These are phyloP conservation scores for Gadopsis bispinosus DNA, from an alignment of 2,797 vertebrate genomes.

Conservation along the genomic window DNA sequence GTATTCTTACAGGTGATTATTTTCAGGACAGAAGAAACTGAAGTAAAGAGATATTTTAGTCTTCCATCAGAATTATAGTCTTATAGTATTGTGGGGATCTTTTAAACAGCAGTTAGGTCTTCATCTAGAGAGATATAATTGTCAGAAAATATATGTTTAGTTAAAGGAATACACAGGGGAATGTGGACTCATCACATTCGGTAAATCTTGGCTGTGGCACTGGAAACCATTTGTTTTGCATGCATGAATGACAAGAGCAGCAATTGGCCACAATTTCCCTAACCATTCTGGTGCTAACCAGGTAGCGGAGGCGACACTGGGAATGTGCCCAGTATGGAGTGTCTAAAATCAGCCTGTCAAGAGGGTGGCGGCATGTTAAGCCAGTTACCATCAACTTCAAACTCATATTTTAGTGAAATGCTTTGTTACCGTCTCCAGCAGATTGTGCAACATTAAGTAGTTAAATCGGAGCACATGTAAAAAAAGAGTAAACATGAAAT, in stretches of 20 bases:
- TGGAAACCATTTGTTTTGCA: constrained; percentile 4
- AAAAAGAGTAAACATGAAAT: not conserved
- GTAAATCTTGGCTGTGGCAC: not conserved
- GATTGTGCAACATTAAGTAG: not conserved
- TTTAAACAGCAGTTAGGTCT: not conserved
- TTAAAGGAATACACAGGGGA: not conserved
- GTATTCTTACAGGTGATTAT: not conserved
- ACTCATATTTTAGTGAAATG: not conserved
- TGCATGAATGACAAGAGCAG: constrained; percentile 5
- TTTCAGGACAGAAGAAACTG: not conserved
- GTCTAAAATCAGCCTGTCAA: not conserved
- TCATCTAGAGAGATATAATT: not conserved
- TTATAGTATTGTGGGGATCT: not conserved
- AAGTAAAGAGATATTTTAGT: not conserved
- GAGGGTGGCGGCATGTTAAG: not conserved
- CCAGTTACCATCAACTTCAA: too few relatives aligned
- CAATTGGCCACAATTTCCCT: not conserved
- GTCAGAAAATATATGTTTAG: not conserved
- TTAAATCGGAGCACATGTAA: not conserved
- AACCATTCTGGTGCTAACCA: not conserved
- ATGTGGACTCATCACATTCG: not conserved
- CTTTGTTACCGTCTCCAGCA: not conserved
- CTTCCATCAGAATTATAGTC: not conserved
- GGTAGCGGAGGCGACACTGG: not conserved
- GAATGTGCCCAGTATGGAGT: not conserved